A percentile compares a stretch with the other conserved stretches of the same genome.
Evolutionary conservation across 2,113 vertebrate species (phyloP).

Genomic region (Tricholaema leucomelas): DNA sequence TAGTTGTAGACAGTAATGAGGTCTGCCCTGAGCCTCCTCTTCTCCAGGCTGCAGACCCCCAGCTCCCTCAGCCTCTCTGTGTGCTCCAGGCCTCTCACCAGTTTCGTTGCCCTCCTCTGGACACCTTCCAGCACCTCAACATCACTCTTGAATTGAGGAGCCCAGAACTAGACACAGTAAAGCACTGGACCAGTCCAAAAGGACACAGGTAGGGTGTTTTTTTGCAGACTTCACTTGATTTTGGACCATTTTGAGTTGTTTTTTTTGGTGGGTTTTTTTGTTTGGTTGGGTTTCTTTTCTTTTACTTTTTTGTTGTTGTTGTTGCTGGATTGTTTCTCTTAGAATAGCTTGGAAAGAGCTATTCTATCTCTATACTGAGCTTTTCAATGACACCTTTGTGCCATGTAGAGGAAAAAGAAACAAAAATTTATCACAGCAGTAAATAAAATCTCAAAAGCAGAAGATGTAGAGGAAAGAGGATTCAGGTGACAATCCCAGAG

Average conservation of each 20-base stretch:
- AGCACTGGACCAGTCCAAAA: neutral
- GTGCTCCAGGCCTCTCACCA: too few species aligned
- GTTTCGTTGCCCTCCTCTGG: too few species aligned
- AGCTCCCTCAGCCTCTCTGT: too few species aligned
- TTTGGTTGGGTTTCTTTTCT: too few species aligned
- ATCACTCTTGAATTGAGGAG: too few species aligned
- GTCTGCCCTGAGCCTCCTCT: too few species aligned
- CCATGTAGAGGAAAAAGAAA: neutral
- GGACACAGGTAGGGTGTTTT: neutral
- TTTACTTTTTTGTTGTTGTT: too few species aligned
- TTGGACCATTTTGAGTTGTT: neutral
- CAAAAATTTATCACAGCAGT: neutral
- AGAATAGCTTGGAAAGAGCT: neutral
- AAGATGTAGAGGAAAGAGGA: neutral
- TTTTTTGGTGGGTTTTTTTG: too few species aligned
- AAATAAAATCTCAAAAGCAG: neutral
- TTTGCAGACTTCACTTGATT: neutral
- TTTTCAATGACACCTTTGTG: neutral
- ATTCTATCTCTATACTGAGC: neutral
- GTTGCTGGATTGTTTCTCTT: neutral
- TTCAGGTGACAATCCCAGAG: neutral
- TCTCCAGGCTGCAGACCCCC: too few species aligned
- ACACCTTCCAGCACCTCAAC: too few species aligned
- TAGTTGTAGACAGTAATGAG: too few species aligned
- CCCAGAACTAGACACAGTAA: too few species aligned